A percentile compares a stretch with the other conserved stretches of the same genome.
Conservation (phyloP, 2,113 vertebrate genomes). For the Hemiscyllium ocellatum region DNA sequence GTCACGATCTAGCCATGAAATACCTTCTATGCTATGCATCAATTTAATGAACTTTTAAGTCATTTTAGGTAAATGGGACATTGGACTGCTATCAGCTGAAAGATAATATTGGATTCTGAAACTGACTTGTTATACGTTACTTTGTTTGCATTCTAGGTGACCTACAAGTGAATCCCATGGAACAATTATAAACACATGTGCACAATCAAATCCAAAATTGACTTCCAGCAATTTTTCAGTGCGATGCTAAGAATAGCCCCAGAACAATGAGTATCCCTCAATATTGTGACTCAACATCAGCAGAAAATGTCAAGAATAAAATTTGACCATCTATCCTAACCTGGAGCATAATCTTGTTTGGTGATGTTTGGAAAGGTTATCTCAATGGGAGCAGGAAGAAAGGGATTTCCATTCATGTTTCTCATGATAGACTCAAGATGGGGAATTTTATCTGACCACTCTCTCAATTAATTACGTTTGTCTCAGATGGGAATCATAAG, state of each 20-base stretch:
- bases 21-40: background rate
- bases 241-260: background rate
- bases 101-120: background rate
- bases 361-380: background rate
- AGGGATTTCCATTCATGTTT: background rate
- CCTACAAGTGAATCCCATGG: background rate
- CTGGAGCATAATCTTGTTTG: background rate
- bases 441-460: background rate
- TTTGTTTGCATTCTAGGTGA: background rate
- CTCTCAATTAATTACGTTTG: background rate
- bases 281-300: background rate
- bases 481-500: background rate
- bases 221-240: background rate
- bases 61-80: background rate
- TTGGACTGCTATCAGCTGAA: background rate
- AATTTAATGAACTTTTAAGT: background rate
- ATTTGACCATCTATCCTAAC: background rate
- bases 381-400: background rate
- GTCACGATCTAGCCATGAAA: background rate
- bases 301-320: background rate
- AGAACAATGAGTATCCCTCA: background rate
- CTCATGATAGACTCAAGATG: background rate
- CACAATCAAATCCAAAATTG: constrained; percentile 10
- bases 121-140: background rate
- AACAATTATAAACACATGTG: background rate